Base-by-base conservation (phyloP, 92 coral and sea anemone genomes). In the Nematostella vectensis region DNA sequence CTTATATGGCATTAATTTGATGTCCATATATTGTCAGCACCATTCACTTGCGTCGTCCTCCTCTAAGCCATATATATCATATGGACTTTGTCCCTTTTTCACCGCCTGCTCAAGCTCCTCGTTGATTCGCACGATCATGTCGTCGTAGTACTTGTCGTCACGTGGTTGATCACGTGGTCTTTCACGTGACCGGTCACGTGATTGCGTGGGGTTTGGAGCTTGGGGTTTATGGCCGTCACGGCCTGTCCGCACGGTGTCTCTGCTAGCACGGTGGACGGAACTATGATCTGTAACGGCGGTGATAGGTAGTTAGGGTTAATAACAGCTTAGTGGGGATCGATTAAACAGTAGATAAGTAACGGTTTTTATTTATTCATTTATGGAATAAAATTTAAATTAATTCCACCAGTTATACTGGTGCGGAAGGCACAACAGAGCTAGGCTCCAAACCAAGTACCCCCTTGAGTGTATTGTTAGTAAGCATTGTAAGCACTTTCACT, bases 31-130 rank as follows among this genome's bases (percentile, higher is more conserved):
- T 45, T 4, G 51, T 67, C 57, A 93, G 75, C 99, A 93, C 99
- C 99, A 93, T 51, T 93, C 99, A 47, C 80, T 88, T 27, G 80
- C 99, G 50, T 93, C 99, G 39, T 93, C 88, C 25, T 83, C 94
- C 31, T 78, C 91, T 73, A 93, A 33, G 3, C 96, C 99, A 63
- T 86, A 93, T 54, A 82, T 73, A 61, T 85, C 86, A 62, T 86
- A 86, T 20, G 96, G 96, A 63, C 96, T 86, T 42, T 84, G 80
- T 17, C 95, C 95, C 39, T 76, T 65, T 19, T 72, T 81, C 3
- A 93, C 99, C 3, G 96, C 99, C 40, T 72, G 69, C 27, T 68
- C 78, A 3, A 93, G 68, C 45, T 93, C 91, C 40, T 76, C 71
- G 67, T 93, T 86, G 19, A 93, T 93, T 11, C 87, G 80, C 13